Conservation (phyloP, 2,113 vertebrate species). For the Oxyura jamaicensis region DNA sequence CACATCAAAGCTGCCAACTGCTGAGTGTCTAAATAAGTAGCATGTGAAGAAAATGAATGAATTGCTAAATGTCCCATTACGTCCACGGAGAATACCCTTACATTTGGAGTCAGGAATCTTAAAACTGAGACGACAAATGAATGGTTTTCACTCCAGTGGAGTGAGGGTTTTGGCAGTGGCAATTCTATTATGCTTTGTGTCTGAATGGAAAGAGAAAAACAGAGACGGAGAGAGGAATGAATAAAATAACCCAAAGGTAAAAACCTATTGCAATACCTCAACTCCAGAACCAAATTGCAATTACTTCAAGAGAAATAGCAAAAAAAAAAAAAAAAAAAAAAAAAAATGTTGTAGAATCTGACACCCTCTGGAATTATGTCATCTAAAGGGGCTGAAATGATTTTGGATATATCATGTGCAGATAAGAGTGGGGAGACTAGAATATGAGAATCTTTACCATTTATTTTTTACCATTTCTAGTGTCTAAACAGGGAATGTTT, state of each 20-base stretch:
- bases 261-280: constrained; percentile 8
- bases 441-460: constrained; percentile 40
- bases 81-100: constrained; percentile 79
- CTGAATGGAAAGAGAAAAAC: constrained; percentile 57
- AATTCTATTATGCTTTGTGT: constrained; percentile 73
- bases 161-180: constrained; percentile 68
- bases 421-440: neutral
- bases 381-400: neutral
- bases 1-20: constrained; percentile 83
- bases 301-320: neutral
- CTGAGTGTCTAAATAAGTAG: constrained; percentile 85
- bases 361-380: neutral
- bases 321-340: neutral
- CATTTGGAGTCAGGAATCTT: constrained; percentile 77
- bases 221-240: constrained; percentile 11
- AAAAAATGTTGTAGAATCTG: neutral
- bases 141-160: constrained; percentile 79
- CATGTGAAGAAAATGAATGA: constrained; percentile 84
- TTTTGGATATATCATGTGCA: constrained; percentile 9
- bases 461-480: constrained; percentile 56
- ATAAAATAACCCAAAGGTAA: constrained; percentile 45
- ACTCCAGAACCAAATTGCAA: constrained; percentile 14
- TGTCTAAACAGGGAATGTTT: neutral
- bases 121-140: constrained; percentile 80
- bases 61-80: constrained; percentile 85